Percentiles rank a stretch among this genome's conserved stretches.
These are phyloP conservation scores for Drosophila kambysellisi DNA, from an alignment of 2,888 invertebrate genomes.

Conservation along the genomic window DNA sequence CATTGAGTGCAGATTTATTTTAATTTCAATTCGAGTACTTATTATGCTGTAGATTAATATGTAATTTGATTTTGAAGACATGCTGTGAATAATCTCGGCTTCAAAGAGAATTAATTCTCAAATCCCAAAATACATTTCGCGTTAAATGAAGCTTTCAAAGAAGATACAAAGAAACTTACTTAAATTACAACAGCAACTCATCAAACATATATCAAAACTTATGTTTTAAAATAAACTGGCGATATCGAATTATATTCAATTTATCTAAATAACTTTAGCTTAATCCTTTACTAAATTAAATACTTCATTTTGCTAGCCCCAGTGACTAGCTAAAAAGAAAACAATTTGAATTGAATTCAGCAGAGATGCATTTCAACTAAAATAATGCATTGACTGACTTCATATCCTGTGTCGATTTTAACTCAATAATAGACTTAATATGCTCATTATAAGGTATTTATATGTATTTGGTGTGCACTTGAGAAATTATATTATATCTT, in stretches of 20 bases:
- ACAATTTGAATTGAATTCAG: conserved; percentile 35
- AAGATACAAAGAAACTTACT: background rate
- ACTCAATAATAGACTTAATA: conserved; percentile 27
- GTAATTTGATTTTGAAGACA: conserved; percentile 50
- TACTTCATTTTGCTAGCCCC: background rate
- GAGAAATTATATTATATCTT: conserved; percentile 18
- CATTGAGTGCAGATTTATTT: conserved; percentile 44
- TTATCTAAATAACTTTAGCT: background rate
- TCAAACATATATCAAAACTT: background rate
- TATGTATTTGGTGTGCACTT: conserved; percentile 36
- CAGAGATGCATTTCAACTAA: conserved; percentile 22
- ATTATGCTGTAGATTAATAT: conserved; percentile 15
- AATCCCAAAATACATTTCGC: conserved; percentile 2
- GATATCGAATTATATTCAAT: background rate
- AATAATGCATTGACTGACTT: conserved; percentile 19
- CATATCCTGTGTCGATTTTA: conserved; percentile 11
- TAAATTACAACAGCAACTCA: background rate
- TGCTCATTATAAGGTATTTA: conserved; percentile 17
- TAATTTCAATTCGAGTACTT: conserved; percentile 13
- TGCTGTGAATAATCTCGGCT: conserved; percentile 37
- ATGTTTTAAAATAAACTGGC: background rate
- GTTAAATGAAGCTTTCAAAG: background rate
- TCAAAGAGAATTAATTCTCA: conserved; percentile 39
- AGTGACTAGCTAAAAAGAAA: background rate
- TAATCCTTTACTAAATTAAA: background rate